These are phyloP conservation scores for Peromyscus aztecus DNA, from an alignment of 2,797 vertebrate species.

Conservation along the genomic window DNA sequence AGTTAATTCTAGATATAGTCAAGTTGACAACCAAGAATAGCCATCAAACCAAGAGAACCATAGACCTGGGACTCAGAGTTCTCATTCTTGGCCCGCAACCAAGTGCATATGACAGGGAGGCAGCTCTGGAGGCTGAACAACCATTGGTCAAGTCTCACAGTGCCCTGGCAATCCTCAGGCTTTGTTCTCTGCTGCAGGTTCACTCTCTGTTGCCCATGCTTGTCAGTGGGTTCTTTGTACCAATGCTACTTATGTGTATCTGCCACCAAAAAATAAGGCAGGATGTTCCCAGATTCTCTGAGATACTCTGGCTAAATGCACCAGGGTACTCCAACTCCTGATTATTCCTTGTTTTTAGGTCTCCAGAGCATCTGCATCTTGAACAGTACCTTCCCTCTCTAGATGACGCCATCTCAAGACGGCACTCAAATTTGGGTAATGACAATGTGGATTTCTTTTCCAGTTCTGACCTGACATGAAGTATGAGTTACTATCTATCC, in stretches of 20 bases:
- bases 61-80: background rate
- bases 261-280: background rate
- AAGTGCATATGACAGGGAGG: background rate
- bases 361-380: background rate
- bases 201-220: background rate
- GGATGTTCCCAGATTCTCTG: background rate
- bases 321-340: background rate
- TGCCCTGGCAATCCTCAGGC: background rate
- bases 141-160: background rate
- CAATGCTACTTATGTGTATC: background rate
- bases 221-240: background rate
- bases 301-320: background rate
- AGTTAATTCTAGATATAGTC: background rate
- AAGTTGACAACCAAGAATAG: background rate
- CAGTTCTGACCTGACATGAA: background rate
- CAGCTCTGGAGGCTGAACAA: background rate
- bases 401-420: background rate
- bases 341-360: background rate
- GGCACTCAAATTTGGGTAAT: background rate
- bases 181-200: background rate
- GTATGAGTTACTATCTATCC: background rate
- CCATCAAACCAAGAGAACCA: background rate
- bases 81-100: background rate
- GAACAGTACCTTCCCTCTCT: background rate
- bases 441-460: background rate